These are phyloP conservation scores for Nanorana parkeri DNA, from an alignment of 2,113 vertebrate genomes.

Conservation along the genomic window DNA sequence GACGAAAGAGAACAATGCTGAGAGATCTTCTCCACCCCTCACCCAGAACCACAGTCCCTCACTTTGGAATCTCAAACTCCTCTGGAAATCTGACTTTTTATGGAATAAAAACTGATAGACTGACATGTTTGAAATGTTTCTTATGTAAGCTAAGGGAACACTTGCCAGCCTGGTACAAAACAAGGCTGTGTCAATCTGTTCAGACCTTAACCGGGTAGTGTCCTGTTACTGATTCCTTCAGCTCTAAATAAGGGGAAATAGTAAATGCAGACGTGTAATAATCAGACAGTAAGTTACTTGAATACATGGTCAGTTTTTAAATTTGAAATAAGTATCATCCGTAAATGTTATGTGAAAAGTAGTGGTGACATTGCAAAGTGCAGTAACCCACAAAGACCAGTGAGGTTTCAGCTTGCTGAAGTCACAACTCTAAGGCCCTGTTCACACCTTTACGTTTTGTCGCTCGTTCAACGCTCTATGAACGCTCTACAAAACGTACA, in stretches of 20 bases:
- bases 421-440: too few relatives aligned
- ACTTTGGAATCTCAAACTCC: conserved; percentile 31
- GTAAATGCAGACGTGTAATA: not conserved
- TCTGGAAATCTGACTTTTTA: conserved; percentile 47
- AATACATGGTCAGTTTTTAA: too few relatives aligned
- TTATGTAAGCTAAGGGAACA: conserved; percentile 38
- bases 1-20: conserved; percentile 38
- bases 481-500: too few relatives aligned
- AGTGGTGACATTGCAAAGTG: too few relatives aligned
- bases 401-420: too few relatives aligned
- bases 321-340: too few relatives aligned
- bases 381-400: too few relatives aligned
- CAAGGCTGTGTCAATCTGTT: conserved; percentile 14
- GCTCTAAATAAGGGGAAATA: conserved; percentile 25
- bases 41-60: conserved; percentile 7
- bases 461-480: too few relatives aligned
- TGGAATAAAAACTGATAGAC: conserved; percentile 38
- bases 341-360: too few relatives aligned
- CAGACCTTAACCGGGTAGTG: conserved; percentile 2
- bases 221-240: not conserved
- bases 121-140: conserved; percentile 43
- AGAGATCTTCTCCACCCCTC: conserved; percentile 37
- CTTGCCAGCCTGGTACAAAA: conserved; percentile 19
- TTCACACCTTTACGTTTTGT: too few relatives aligned
- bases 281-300: too few relatives aligned